A percentile compares a stretch with the other conserved stretches of the same genome.
phyloP scores from a whole-genome alignment of 2,888 invertebrate genomes.

The Tetragnatha montana region DNA sequence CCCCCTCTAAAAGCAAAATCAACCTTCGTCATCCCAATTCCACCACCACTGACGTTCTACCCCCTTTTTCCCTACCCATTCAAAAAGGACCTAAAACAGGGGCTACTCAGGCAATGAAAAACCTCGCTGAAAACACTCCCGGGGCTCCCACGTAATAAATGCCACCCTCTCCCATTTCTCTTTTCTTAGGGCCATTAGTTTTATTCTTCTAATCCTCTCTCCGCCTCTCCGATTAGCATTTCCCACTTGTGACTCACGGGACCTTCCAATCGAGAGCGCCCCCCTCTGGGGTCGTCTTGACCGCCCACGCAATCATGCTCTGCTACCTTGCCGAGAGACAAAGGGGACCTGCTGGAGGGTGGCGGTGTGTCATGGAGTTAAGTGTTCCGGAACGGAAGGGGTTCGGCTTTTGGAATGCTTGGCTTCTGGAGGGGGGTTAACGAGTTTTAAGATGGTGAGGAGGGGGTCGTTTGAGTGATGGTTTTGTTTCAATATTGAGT shows the following conservation, averaged over 20 bases:
- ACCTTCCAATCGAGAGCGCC: background rate
- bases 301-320: conserved; percentile 26
- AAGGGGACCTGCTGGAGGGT: background rate
- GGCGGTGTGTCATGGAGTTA: background rate
- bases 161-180: conserved; percentile 43
- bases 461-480: too few species aligned
- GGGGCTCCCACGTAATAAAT: conserved; percentile 33
- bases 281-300: background rate
- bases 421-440: background rate
- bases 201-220: conserved; percentile 63
- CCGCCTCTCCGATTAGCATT: conserved; percentile 66
- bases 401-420: background rate
- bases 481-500: too few species aligned
- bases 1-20: too few species aligned
- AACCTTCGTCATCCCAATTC: too few species aligned
- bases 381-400: background rate
- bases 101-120: background rate
- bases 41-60: too few species aligned
- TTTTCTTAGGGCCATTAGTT: conserved; percentile 62
- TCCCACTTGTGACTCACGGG: conserved; percentile 60
- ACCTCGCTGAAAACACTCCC: background rate
- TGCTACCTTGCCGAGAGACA: conserved; percentile 10
- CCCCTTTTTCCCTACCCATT: too few species aligned
- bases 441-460: background rate
- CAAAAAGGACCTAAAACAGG: too few species aligned